Evolutionary conservation across 1,140 invertebrate species (phyloP).

Genomic region (Aphidius gifuensis): DNA sequence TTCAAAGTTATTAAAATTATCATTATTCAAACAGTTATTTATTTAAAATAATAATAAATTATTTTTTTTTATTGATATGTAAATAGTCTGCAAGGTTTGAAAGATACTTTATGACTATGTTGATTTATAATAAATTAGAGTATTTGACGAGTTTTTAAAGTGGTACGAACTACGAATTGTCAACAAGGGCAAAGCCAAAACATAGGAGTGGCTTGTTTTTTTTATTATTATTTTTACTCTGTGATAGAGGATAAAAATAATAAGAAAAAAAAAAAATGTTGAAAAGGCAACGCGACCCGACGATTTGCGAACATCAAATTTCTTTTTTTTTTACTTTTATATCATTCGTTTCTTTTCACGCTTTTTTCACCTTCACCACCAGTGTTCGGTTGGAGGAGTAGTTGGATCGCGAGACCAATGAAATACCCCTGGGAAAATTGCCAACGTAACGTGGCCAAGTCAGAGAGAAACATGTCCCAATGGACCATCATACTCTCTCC

Average conservation of each 20-base stretch:
- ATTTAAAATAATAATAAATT: too few species aligned
- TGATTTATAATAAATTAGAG: slow-evolving; percentile 36
- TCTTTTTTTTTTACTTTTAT: too few species aligned
- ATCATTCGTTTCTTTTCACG: neutral
- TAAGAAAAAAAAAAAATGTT: too few species aligned
- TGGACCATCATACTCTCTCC: neutral
- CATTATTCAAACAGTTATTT: too few species aligned
- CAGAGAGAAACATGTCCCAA: slow-evolving; percentile 15
- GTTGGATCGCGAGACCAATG: slow-evolving; percentile 1
- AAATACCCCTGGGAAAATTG: slow-evolving; percentile 10
- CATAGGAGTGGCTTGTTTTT: neutral
- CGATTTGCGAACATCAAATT: neutral
- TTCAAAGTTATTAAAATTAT: too few species aligned
- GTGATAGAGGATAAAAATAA: too few species aligned
- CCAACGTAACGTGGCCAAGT: slow-evolving; percentile 16
- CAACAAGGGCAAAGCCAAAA: neutral
- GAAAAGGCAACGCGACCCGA: neutral
- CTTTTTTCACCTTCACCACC: neutral
- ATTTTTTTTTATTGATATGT: too few species aligned
- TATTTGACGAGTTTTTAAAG: slow-evolving; percentile 36
- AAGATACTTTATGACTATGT: slow-evolving; percentile 23
- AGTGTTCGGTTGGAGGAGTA: too few species aligned
- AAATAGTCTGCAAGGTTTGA: too few species aligned
- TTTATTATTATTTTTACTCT: too few species aligned
- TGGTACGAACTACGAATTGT: slow-evolving; percentile 1